Evolutionary conservation across 2,888 invertebrate genomes (phyloP), one percentile per base, ranked within the genome.

Genomic region (Limnephilus lunatus): DNA sequence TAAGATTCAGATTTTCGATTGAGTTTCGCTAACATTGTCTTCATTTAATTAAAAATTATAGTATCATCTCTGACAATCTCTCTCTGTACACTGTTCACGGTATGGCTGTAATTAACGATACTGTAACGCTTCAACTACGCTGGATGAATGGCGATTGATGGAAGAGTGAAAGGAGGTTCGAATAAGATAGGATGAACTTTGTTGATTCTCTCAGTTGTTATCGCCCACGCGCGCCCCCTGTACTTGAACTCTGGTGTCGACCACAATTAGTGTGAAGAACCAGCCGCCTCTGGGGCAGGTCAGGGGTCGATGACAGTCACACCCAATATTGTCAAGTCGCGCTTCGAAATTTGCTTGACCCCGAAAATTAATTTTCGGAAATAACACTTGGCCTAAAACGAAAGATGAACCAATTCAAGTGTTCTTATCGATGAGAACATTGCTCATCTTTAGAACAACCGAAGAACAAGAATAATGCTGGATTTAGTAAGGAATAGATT

Each of bases 251-350:
- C 9, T 7, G 83, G 35, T 2, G 32, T 32, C 35, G 83, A 9
- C 35, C 35, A 25, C n/a, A 83, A 83, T 83, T 83, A 35, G 83
- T 83, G 83, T 35, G 35, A 25, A 68, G 68, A 68, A 68, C 7
- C 7, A 68, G 35, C 83, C 83, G 83, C 11, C 83, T 83, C 35
- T 83, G 83, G 35, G 35, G 35, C 83, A 32, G 83, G 83, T 83
- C 83, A 83, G 83, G 83, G 83, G 83, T 83, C 83, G 35, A 32
- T 83, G 35, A 25, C 83, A 68, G 68, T n/a, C 68, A 9, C 25
- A 83, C 31, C 35, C 35, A 19, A 25, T 11, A 19, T 39, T n/a
- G 83, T 39, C 83, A 83, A 39, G 11, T 35, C 7, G 35, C 25
- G 83, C 32, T 35, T 15, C 83, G 83, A 83, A 35, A 25, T 83